These are phyloP conservation scores for Seriola quinqueradiata DNA, from an alignment of 2,113 vertebrate genomes.

Conservation along the genomic window DNA sequence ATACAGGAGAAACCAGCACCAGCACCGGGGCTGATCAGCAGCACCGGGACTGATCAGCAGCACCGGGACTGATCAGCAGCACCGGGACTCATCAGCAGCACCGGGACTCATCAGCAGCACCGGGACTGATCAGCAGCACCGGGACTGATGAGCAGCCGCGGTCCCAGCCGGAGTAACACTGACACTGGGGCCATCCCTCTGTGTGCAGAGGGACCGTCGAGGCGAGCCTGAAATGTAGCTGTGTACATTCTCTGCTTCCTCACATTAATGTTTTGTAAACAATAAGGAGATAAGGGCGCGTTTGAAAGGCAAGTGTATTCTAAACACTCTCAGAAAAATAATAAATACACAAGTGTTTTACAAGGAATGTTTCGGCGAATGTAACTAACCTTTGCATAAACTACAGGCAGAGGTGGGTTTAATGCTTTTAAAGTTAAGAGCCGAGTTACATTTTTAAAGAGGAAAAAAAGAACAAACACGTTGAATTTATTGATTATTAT, in stretches of 20 bases:
- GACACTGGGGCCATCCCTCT: slow-evolving; percentile 35
- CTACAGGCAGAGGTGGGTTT: neutral
- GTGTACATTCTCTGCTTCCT: slow-evolving; percentile 72
- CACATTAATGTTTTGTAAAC: slow-evolving; percentile 82
- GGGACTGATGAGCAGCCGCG: neutral
- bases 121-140: neutral
- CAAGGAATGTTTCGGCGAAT: slow-evolving; percentile 49
- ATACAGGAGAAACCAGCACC: too few species aligned
- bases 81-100: neutral
- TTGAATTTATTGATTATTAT: neutral
- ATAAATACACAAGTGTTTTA: slow-evolving; percentile 71
- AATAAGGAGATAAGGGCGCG: slow-evolving; percentile 74
- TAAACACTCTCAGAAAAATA: slow-evolving; percentile 73
- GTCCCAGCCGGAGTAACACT: neutral
- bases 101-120: neutral
- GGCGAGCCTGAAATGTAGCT: slow-evolving; percentile 53
- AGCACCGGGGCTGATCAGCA: neutral
- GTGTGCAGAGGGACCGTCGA: slow-evolving; percentile 21
- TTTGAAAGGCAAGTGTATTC: slow-evolving; percentile 74
- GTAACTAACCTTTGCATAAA: slow-evolving; percentile 56
- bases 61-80: neutral
- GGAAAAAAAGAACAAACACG: neutral
- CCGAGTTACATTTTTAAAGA: neutral
- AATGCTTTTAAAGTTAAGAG: neutral
- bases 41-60: neutral